Base-by-base conservation (phyloP, 2,888 invertebrate genomes). In the Oligia latruncula region DNA sequence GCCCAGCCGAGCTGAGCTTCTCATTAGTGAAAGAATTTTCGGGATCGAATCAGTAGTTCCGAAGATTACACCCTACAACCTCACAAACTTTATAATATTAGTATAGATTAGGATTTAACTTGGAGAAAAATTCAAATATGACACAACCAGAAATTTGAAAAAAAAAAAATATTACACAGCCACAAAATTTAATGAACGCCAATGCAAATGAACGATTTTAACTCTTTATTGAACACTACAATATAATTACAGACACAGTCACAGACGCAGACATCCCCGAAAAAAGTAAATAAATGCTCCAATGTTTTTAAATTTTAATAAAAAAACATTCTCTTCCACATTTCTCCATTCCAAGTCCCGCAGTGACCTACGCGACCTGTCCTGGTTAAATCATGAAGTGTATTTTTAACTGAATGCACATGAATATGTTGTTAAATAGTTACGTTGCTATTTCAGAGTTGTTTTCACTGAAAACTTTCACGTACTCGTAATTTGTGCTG, bases 311-410 rank as follows among this genome's bases (percentile, higher is more conserved):
- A 1, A 17, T 35, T 17, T 64, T 64, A 40, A 5, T 23, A 17
- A 55, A 46, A 29, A 20, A 35, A 13, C 4, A 29, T 83, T 82
- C 80, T 73, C n/a, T 64, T 88, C 88, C 88, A 68, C 11, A 2
- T 64, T 68, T 74, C 2, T n/a, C 1, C 2, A 71, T 68, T 89
- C 89, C 55, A 2, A 40, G 75, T 6, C 20, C 66, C 17, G 46
- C 74, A 74, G 82, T 89, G 89, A 88, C 86, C 90, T 81, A 64
- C 74, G 87, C 78, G 89, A 89, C 89, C 88, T 86, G 89, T 78
- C 78, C 86, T 71, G 89, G 84, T 86, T 87, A 80, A 87, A 89
- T 87, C 82, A 89, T 88, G 82, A 84, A 82, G 87, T 80, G 81
- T 88, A 84, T 85, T 89, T 88, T 88, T 84, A 84, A 81, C 84